These are phyloP conservation scores for Apodemia hepburni DNA, from an alignment of 2,888 invertebrate genomes.

Conservation along the genomic window DNA sequence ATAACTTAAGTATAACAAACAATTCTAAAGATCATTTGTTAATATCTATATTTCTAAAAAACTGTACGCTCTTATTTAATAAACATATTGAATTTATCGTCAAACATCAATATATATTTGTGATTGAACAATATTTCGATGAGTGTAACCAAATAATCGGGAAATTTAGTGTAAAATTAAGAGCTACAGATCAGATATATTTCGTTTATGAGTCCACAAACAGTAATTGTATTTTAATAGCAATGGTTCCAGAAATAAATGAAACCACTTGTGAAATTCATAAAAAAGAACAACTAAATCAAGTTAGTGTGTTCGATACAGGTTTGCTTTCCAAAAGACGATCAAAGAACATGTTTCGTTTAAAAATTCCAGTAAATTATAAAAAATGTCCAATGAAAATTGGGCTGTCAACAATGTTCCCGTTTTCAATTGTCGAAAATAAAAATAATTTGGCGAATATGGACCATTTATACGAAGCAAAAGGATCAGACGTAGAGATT, in stretches of 20 bases:
- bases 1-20: conserved; percentile 22
- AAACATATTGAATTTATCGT: conserved; percentile 10
- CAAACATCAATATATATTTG: conserved; percentile 21
- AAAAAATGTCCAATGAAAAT: conserved; percentile 51
- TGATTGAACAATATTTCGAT: conserved; percentile 18
- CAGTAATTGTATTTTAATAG: conserved; percentile 34
- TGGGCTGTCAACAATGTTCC: conserved; percentile 49
- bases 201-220: conserved; percentile 33
- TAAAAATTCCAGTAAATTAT: conserved; percentile 42
- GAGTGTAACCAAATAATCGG: conserved; percentile 28
- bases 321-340: conserved; percentile 33
- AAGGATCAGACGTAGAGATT: conserved; percentile 53
- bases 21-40: conserved; percentile 22
- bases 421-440: conserved; percentile 45
- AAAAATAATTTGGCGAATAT: conserved; percentile 37
- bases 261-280: conserved; percentile 39
- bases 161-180: conserved; percentile 33
- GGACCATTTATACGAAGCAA: conserved; percentile 39
- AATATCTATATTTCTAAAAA: conserved; percentile 18
- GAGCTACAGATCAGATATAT: conserved; percentile 42
- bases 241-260: conserved; percentile 44
- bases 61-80: conserved; percentile 19
- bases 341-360: conserved; percentile 37
- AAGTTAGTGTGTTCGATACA: conserved; percentile 42
- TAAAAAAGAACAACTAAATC: conserved; percentile 23